These are phyloP conservation scores for Unio delphinus DNA, from an alignment of 2,888 invertebrate species.

Conservation along the genomic window DNA sequence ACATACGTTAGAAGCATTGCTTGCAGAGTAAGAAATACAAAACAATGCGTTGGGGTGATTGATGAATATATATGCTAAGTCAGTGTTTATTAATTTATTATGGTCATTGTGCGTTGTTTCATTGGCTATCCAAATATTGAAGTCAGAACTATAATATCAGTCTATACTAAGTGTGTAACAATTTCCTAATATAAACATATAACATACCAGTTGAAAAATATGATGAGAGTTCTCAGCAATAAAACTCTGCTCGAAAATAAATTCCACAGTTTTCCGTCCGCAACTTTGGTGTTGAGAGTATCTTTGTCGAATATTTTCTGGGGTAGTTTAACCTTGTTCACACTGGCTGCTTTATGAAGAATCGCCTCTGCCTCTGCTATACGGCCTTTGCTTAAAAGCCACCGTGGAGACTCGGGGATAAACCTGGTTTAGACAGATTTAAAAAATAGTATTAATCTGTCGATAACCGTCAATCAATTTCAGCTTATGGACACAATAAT, in stretches of 20 bases:
- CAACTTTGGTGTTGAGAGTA: slow-evolving; percentile 1
- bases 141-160: too few relatives aligned
- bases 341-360: slow-evolving; percentile 34
- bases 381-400: slow-evolving; percentile 38
- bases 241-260: slow-evolving; percentile 37
- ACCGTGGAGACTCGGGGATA: slow-evolving; percentile 48
- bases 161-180: neutral
- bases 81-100: too few relatives aligned
- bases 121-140: too few relatives aligned
- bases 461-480: too few relatives aligned
- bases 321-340: slow-evolving; percentile 36
- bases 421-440: slow-evolving; percentile 21
- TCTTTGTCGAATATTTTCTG: slow-evolving; percentile 31
- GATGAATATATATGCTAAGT: too few relatives aligned
- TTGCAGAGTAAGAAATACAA: too few relatives aligned
- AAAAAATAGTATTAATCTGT: too few relatives aligned
- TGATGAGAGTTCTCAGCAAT: slow-evolving; percentile 29
- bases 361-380: slow-evolving; percentile 40
- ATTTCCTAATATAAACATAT: neutral
- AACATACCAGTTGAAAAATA: slow-evolving; percentile 44
- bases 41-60: too few relatives aligned
- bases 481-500: too few relatives aligned
- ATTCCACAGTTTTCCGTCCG: slow-evolving; percentile 28
- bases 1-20: too few relatives aligned
- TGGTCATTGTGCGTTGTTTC: too few relatives aligned